Base-by-base conservation (phyloP, 2,888 invertebrate genomes). In the Morpho helenor region DNA sequence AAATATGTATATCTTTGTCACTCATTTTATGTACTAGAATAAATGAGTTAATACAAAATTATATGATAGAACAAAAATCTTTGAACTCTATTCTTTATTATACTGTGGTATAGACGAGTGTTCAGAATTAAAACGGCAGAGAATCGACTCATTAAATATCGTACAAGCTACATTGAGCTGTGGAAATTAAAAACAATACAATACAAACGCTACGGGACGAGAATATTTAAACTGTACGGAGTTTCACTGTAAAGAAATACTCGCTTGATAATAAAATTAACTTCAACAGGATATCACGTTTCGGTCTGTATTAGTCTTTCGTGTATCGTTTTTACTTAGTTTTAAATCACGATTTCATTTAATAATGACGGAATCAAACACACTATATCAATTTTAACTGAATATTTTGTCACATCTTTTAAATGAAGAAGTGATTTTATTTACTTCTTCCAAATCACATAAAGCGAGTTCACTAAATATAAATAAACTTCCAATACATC, bases 131-230 rank as follows among this genome's bases (percentile, higher is more conserved):
- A 39, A 55, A 44, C 49, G 39, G 49, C 9, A 44, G 39, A 7
- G 55, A 49, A 54, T 54, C 55, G 49, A 49, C 49, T 49, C 55
- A 49, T 49, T 55, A 55, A 49, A 55, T 55, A 49, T 49, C 31
- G 55, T 44, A 44, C 31, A 49, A 55, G 49, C 44, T 55, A 55
- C 55, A 49, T 55, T 42, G 49, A 55, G 49, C 49, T 10, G 43
- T 44, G 49, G 49, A 49, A 55, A 55, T 55, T 55, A 49, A 55
- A 54, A 45, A 42, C 42, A 22, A 43, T 51, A 51, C 52, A 39
- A 52, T 52, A 44, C 52, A 16, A 39, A 40, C 53, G 53, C 2
- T 47, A 40, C 41, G 53, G 16, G 46, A 46, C 52, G 1, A 16
- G 52, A 44, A 52, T 52, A 52, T 23, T 52, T 51, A 43, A 45